phyloP scores from a whole-genome alignment of 2,888 invertebrate species.

The Nyleta sp. region DNA sequence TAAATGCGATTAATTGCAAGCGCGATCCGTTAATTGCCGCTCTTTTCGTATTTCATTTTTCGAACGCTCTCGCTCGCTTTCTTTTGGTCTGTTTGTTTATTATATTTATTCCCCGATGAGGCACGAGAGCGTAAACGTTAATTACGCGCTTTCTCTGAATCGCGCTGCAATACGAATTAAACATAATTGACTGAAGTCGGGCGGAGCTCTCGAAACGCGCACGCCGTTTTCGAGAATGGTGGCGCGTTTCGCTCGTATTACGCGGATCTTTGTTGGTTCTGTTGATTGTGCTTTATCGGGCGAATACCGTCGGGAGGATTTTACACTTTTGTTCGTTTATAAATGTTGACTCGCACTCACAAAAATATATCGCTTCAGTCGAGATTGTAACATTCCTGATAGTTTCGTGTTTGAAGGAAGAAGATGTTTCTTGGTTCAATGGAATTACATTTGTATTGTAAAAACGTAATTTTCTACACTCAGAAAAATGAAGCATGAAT shows the following conservation, averaged over 20 bases:
- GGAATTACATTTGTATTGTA: no score
- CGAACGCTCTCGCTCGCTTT: background rate
- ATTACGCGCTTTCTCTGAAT: constrained; percentile 35
- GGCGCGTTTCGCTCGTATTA: constrained; percentile 27
- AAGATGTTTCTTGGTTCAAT: no score
- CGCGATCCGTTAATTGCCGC: background rate
- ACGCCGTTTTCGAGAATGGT: constrained; percentile 15
- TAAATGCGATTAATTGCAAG: constrained; percentile 19
- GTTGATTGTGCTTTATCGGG: constrained; percentile 28
- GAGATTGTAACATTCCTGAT: no score
- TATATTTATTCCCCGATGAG: constrained; percentile 34
- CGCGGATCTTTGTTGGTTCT: constrained; percentile 27
- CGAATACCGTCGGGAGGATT: background rate
- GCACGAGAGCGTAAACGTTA: constrained; percentile 35
- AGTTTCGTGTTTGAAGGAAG: no score
- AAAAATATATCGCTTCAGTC: no score
- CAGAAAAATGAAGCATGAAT: no score
- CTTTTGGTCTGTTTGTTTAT: background rate
- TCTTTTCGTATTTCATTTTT: constrained; percentile 6
- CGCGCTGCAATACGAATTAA: constrained; percentile 29
- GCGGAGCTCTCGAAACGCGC: constrained; percentile 27
- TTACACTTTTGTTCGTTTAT: constrained; percentile 26
- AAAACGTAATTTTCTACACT: no score
- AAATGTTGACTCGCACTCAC: no score
- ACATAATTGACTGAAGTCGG: constrained; percentile 38